Base-by-base conservation (phyloP, 2,888 invertebrate species). In the Hypolimnas misippus region DNA sequence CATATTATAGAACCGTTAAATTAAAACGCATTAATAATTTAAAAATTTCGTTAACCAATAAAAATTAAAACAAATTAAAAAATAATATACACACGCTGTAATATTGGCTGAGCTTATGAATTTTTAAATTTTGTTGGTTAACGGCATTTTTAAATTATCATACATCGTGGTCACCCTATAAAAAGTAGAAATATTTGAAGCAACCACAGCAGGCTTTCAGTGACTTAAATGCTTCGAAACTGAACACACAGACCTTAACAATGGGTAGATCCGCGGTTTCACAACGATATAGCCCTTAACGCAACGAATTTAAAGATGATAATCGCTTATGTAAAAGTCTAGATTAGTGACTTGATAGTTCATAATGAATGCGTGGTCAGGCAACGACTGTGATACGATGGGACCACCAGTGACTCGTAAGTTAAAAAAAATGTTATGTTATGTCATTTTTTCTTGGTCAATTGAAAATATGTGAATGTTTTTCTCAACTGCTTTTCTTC, bases 391-490 rank as follows among this genome's bases (percentile, higher is more conserved):
- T 0, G 89, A 88, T 73, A 81, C 79, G 5, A 90, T 91, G 91
- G 91, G 91, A 8, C 87, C 90, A 1, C 75, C 85, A 0, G 84
- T 92, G 0, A 78, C 85, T 10, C 79, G 90, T 91, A 75, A 86
- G 89, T 86, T 44, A 2, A 7, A 19, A 46, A 46, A 19, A 12
- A 46, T 12, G 2, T 21, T 5, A 5, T 21, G 6, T 46, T n/a
- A 21, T n/a, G n/a, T n/a, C n/a, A n/a, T n/a, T n/a, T n/a, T n/a
- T n/a, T n/a, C n/a, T n/a, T n/a, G n/a, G n/a, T n/a, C n/a, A n/a
- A n/a, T n/a, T n/a, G n/a, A n/a, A n/a, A n/a, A n/a, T n/a, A n/a
- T n/a, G n/a, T n/a, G n/a, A n/a, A n/a, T n/a, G n/a, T n/a, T n/a
- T n/a, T n/a, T n/a, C n/a, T n/a, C n/a, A n/a, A n/a, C n/a, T n/a